Evolutionary conservation across 2,888 invertebrate genomes (phyloP).

Genomic region (Noctua janthina): DNA sequence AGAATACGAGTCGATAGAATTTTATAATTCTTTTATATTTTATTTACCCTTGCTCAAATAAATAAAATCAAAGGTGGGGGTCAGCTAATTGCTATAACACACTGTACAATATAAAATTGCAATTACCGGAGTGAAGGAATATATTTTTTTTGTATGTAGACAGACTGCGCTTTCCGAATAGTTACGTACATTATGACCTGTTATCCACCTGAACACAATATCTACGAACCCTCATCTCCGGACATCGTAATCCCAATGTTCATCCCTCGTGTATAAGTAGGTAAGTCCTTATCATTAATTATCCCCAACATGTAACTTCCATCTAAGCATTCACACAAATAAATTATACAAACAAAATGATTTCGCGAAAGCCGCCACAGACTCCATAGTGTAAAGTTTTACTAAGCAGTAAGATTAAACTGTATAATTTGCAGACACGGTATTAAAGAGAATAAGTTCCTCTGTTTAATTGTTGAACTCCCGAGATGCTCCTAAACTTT

Average conservation of each 20-base stretch:
- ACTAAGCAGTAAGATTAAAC: slow-evolving; percentile 68
- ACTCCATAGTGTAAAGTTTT: slow-evolving; percentile 64
- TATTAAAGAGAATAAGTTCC: slow-evolving; percentile 68
- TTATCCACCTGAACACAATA: neutral
- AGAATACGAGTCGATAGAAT: too few species aligned
- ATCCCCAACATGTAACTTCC: slow-evolving; percentile 27
- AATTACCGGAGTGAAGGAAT: neutral
- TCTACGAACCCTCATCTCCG: too few species aligned
- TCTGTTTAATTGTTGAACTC: slow-evolving; percentile 69
- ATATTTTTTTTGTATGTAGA: neutral
- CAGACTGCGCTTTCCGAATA: neutral
- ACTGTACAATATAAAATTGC: neutral
- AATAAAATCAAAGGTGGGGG: too few species aligned
- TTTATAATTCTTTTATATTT: too few species aligned
- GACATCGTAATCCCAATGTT: neutral
- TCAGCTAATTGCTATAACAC: too few species aligned
- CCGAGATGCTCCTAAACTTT: slow-evolving; percentile 61
- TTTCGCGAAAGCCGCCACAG: slow-evolving; percentile 30
- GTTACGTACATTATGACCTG: neutral
- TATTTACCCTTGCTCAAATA: too few species aligned
- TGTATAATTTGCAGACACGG: slow-evolving; percentile 68
- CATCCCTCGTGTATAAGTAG: neutral
- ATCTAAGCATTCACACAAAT: slow-evolving; percentile 40
- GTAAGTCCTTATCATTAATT: slow-evolving; percentile 9
- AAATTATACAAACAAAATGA: slow-evolving; percentile 56